These are phyloP conservation scores for Cepaea nemoralis DNA, from an alignment of 1,140 invertebrate species.

Conservation along the genomic window DNA sequence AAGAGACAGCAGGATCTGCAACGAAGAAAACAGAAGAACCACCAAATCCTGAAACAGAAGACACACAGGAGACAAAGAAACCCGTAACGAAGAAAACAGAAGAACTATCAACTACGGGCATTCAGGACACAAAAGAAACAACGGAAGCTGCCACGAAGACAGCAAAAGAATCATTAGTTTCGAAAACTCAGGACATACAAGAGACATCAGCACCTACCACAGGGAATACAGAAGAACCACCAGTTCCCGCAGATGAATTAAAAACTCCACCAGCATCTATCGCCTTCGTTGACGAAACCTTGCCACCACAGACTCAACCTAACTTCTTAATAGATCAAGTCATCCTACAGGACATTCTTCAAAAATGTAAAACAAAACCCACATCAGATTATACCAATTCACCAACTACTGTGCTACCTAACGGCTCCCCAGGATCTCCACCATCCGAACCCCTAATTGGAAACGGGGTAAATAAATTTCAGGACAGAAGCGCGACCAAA, in stretches of 20 bases:
- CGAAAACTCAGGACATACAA: neutral
- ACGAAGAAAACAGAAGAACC: no score
- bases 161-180: no score
- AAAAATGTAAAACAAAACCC: neutral
- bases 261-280: neutral
- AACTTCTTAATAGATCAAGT: neutral
- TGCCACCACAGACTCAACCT: neutral
- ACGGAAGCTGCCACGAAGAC: no score
- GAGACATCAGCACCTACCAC: neutral
- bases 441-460: neutral
- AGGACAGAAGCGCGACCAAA: constrained; percentile 27
- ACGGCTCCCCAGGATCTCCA: neutral
- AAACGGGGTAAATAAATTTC: neutral
- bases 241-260: no score
- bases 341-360: neutral
- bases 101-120: no score
- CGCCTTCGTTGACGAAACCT: constrained; percentile 21
- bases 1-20: no score
- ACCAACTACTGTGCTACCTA: neutral
- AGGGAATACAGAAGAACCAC: neutral
- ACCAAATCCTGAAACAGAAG: no score
- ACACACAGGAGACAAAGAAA: no score
- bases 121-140: no score
- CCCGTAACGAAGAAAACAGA: no score
- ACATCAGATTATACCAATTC: constrained; percentile 2